Evolutionary conservation across 1,140 invertebrate species (phyloP), one percentile per base, ranked within the genome.

Genomic region (Drosophila melanogaster): DNA sequence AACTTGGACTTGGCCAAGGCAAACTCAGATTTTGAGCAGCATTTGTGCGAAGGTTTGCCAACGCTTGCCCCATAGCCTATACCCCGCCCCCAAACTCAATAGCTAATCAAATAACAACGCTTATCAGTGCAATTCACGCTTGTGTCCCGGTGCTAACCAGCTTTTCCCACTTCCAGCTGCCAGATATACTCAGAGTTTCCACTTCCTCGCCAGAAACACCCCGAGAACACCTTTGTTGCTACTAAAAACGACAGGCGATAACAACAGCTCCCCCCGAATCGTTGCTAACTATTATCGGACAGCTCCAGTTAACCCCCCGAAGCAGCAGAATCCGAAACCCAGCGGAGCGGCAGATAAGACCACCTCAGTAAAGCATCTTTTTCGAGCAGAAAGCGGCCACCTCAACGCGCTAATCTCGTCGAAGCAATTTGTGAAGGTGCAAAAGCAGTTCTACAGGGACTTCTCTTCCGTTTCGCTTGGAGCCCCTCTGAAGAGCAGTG

Each of bases 371-470:
- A 59, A 54, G 41, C 47, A 65, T 35, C 46, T 71, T 78, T 69
- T 87, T 50, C 78, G 64, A 56, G 50, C 71, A 91, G 90, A 91
- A 71, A 81, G 75, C 47, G 89, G 79, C 69, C 89, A 91, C 70
- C 83, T 91, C 15, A 87, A 91, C 71, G 71, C 65, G 15, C 43
- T 91, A 40, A 62, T 91, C 35, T 81, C 90, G 22, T 90, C 90
- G 22, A 91, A 91, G 77, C 90, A 90, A 43, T 91, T 89, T 19
- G 83, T 91, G 12, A 91, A 91, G 77, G 81, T 91, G 43, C 90
- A 91, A 59, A 91, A 91, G 41, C 90, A 91, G 59, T 91, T 91
- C 69, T 91, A 84, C 72, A 80, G 90, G 24, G 90, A 91, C 54
- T 91, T 79, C 41, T 91, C 90, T 5, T 56, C 41, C 26, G 56